A percentile compares a stretch with the other conserved stretches of the same genome.
These are phyloP conservation scores for Steinernema scapterisci DNA, from an alignment of 2,888 invertebrate genomes.

Conservation along the genomic window DNA sequence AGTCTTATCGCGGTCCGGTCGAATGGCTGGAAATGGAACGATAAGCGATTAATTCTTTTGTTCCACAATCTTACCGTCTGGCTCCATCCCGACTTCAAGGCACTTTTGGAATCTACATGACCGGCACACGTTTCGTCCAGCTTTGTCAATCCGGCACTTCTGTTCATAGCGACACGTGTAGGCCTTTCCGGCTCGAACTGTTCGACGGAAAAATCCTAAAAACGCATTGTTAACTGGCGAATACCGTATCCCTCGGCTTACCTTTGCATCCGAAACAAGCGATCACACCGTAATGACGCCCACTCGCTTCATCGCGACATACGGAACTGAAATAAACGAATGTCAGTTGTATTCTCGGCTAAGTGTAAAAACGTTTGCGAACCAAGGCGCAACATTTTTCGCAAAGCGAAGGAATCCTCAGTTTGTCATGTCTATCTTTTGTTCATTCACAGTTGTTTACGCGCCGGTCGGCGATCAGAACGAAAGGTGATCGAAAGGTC, in stretches of 20 bases:
- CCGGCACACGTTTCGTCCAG: slow-evolving; percentile 65
- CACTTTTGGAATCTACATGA: slow-evolving; percentile 66
- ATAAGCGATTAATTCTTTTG: not conserved
- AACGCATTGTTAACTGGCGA: not conserved
- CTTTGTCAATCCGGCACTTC: slow-evolving; percentile 64
- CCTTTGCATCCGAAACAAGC: slow-evolving; percentile 67
- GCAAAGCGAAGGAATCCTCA: not conserved
- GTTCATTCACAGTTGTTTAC: not conserved
- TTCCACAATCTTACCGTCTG: slow-evolving; percentile 48
- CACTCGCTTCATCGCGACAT: slow-evolving; percentile 63
- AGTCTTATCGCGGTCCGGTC: slow-evolving; percentile 66
- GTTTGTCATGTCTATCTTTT: not conserved
- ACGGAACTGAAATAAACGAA: slow-evolving; percentile 56
- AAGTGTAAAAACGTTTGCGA: not conserved
- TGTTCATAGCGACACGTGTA: slow-evolving; percentile 64
- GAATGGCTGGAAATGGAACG: slow-evolving; percentile 53
- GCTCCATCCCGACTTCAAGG: slow-evolving; percentile 66
- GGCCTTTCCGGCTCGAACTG: slow-evolving; percentile 59
- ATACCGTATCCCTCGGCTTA: not conserved
- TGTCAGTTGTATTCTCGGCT: not conserved
- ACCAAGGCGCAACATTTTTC: not conserved
- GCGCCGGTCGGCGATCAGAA: not conserved
- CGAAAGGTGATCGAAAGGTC: slow-evolving; percentile 13
- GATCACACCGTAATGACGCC: slow-evolving; percentile 64
- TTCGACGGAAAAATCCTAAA: slow-evolving; percentile 37